Evolutionary conservation across 1,140 invertebrate genomes (phyloP), one percentile per base, ranked within the genome.

Genomic region (Cryptotermes secundus): DNA sequence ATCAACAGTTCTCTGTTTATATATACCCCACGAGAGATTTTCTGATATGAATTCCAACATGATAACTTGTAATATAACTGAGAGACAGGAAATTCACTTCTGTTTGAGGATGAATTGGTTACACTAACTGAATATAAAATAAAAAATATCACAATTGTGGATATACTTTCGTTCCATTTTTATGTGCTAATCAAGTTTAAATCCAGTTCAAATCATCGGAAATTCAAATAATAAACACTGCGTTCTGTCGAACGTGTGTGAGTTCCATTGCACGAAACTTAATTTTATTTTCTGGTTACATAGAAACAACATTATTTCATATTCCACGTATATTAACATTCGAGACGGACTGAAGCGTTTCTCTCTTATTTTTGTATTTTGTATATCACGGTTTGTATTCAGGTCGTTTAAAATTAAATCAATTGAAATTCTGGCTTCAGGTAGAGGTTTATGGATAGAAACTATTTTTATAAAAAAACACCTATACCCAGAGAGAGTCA

Each of bases 41-140:
- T 72, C 59, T 72, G 59, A 31, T 72, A 72, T 72, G 26, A 72
- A 72, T 72, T 72, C 31, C 0, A 4, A n/a, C n/a, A 72, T n/a
- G 59, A 72, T 72, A 72, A 72, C 59, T 72, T 72, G 59, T n/a
- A 59, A 59, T 59, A 22, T 59, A 72, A 72, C 59, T 26, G 59
- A 16, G 45, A 49, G 45, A 19, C 19, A 12, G 14, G 3, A 72
- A 72, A 72, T 72, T 31, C 59, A 72, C 59, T 72, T 72, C 59
- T 72, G 59, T 72, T 10, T 31, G 10, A 49, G 4, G 59, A 10
- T 72, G 26, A 72, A 72, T 72, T 7, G 14, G 6, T 72, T 26
- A 26, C 59, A 72, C 26, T 72, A 72, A 9, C 59, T 72, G 59
- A 72, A 72, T 72, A 12, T 14, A 26, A 59, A 16, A 7, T 59